Conservation (phyloP, 2,888 invertebrate genomes). For the Drosophila antonietae region DNA sequence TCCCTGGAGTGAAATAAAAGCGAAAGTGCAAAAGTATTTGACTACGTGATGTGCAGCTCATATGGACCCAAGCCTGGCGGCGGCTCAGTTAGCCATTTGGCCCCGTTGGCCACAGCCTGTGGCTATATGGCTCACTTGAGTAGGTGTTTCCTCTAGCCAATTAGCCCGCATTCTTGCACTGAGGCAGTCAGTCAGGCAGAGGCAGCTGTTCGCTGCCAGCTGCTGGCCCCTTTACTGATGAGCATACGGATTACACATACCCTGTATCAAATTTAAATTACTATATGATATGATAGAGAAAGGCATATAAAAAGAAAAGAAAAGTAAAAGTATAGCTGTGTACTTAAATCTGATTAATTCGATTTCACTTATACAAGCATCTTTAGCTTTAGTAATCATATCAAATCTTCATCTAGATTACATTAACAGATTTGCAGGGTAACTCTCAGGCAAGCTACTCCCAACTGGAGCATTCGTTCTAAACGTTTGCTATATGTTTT, state of each 20-base stretch:
- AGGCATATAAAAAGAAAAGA: too few relatives aligned
- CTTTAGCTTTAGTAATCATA: too few relatives aligned
- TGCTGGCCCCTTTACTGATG: conserved; percentile 47
- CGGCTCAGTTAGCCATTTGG: conserved; percentile 21
- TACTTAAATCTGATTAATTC: not conserved
- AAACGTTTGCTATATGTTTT: conserved; percentile 2
- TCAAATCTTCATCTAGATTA: too few relatives aligned
- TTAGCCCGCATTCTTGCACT: conserved; percentile 37
- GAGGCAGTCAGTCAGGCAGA: conserved; percentile 21
- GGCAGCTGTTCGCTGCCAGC: conserved; percentile 29
- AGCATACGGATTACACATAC: conserved; percentile 19
- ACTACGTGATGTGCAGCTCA: conserved; percentile 74
- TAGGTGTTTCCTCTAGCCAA: conserved; percentile 54
- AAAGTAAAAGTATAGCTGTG: too few relatives aligned
- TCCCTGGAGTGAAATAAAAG: conserved; percentile 82
- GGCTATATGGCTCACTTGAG: conserved; percentile 41
- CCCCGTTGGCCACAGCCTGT: conserved; percentile 20
- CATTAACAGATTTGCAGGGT: not conserved
- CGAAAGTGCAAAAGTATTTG: conserved; percentile 75
- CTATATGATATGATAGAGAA: too few relatives aligned
- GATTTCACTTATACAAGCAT: not conserved
- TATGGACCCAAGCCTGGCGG: conserved; percentile 25
- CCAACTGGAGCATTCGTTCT: not conserved
- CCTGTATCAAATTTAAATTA: not conserved
- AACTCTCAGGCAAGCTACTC: not conserved